Conservation (phyloP, 1,140 invertebrate species). For the Ceratosolen solmsi region DNA sequence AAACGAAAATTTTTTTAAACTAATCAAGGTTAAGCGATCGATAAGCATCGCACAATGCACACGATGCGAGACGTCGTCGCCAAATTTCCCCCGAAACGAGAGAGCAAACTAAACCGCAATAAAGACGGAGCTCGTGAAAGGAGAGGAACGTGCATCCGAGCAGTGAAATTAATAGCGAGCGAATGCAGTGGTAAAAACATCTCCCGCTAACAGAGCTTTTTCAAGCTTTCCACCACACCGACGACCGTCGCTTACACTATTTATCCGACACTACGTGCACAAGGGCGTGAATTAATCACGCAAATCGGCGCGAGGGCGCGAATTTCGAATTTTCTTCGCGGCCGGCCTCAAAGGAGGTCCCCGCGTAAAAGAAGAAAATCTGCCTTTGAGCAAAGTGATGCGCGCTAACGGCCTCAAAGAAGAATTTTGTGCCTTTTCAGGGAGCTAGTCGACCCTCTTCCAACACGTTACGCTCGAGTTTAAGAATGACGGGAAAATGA, state of each 20-base stretch:
- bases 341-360: neutral
- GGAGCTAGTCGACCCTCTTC: neutral
- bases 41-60: neutral
- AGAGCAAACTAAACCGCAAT: neutral
- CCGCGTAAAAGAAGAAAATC: neutral
- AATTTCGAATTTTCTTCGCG: slow-evolving; percentile 26
- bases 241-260: neutral
- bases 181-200: no score
- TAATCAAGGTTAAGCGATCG: neutral
- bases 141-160: neutral
- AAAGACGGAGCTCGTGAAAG: neutral
- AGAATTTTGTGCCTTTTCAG: slow-evolving; percentile 28
- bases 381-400: slow-evolving; percentile 6
- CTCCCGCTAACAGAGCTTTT: no score
- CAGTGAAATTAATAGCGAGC: no score
- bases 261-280: slow-evolving; percentile 1
- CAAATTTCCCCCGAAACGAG: no score
- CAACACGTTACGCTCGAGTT: neutral
- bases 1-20: neutral
- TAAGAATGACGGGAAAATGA: neutral
- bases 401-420: slow-evolving; percentile 32
- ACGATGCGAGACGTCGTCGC: no score
- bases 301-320: neutral
- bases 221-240: neutral
- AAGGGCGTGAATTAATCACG: slow-evolving; percentile 38